Base-by-base conservation (phyloP, 2,113 vertebrate species). In the Muscicapa adusta region DNA sequence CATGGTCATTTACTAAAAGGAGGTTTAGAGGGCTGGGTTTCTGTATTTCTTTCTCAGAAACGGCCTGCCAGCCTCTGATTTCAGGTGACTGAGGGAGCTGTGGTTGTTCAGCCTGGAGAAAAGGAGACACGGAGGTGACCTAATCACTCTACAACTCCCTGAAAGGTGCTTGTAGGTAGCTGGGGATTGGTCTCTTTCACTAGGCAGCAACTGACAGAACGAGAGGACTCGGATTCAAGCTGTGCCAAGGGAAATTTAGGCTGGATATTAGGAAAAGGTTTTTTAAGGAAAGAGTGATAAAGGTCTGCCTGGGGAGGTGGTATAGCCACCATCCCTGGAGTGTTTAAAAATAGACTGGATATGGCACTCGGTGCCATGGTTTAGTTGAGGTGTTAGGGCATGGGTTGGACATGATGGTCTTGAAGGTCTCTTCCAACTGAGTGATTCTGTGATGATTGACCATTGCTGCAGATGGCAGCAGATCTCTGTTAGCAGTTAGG, bases 171-270 rank as follows among this genome's bases (percentile, higher is more conserved):
- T n/a, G 29, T 8, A 4, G 23, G 8, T 36, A 22, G 47, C 2
- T n/a, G 23, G 8, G 33, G 40, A 13, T 33, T 33, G 28, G 34
- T 62, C 57, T 40, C 16, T 38, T 50, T 40, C 34, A 13, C 29
- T 10, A 17, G 36, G 31, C 47, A 63, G 5, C 24, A 22, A 0
- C 36, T 51, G 58, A 28, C 36, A 51, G 36, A 63, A 63, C 0
- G 0, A 62, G 47, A 62, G 36, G 29, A 13, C 17, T 33, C 13
- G 13, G 9, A 12, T 34, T 33, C 4, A 15, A 16, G 23, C 22
- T 33, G 18, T 0, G 0, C 4, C 14, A n/a, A 42, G 58, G 47
- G 36, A n/a, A 22, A 51, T 22, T n/a, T 0, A 42, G 24, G 14
- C 5, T 63, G 18, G 23, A 51, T 42, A n/a, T 77, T 28, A 17